Evolutionary conservation across 2,888 invertebrate species (phyloP).

Genomic region (Rotaria sp.): DNA sequence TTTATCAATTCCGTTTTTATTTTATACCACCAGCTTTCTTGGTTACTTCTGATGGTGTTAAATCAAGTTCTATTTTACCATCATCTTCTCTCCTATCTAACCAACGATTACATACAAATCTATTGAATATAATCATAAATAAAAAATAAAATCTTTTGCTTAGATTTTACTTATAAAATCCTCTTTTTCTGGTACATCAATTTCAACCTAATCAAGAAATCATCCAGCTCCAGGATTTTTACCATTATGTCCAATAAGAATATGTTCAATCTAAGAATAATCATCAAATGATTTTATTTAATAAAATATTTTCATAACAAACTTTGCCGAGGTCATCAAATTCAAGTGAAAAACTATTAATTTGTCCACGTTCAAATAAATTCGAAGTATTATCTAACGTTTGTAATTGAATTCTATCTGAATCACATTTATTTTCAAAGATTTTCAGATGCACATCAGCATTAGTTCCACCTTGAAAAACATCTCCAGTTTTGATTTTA

Average conservation of each 20-base stretch:
- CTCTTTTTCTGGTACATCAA: constrained; percentile 54
- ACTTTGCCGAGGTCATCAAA: constrained; percentile 51
- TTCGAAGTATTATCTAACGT: constrained; percentile 48
- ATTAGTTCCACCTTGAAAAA: constrained; percentile 48
- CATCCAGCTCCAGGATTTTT: constrained; percentile 53
- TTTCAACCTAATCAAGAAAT: constrained; percentile 53
- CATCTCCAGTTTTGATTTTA: constrained; percentile 48
- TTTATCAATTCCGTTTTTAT: no score
- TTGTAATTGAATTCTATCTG: constrained; percentile 44
- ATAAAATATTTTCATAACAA: constrained; percentile 44
- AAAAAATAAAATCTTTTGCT: not conserved
- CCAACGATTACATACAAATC: constrained; percentile 54
- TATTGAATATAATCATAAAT: constrained; percentile 42
- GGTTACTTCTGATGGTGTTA: constrained; percentile 49
- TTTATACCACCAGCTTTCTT: constrained; percentile 51
- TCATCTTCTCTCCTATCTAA: constrained; percentile 52
- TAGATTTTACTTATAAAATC: constrained; percentile 38
- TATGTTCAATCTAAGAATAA: constrained; percentile 46
- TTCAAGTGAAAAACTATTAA: constrained; percentile 51
- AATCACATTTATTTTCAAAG: constrained; percentile 39
- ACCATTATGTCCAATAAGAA: constrained; percentile 55
- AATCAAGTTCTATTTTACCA: constrained; percentile 50
- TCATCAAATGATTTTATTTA: no score
- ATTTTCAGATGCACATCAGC: constrained; percentile 40
- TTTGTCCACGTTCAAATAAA: constrained; percentile 53